phyloP scores from a whole-genome alignment of 1,140 invertebrate genomes.

The Micrasema minimum region DNA sequence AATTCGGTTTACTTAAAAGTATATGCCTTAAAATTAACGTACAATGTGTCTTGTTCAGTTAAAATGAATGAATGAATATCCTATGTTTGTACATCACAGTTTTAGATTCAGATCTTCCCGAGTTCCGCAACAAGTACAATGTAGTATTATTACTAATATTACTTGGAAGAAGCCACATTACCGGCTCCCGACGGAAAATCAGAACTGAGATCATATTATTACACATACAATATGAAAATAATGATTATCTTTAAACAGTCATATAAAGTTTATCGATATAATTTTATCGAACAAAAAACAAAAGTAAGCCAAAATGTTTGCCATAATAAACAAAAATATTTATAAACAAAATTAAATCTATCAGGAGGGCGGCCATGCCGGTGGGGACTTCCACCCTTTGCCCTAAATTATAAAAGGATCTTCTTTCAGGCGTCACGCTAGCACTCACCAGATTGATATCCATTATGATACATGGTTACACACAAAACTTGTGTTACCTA shows the following conservation, averaged over 20 bases:
- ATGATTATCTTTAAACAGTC: conserved; percentile 44
- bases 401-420: conserved; percentile 28
- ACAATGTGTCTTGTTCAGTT: conserved; percentile 47
- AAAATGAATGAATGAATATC: conserved; percentile 50
- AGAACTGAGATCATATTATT: conserved; percentile 52
- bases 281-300: conserved; percentile 33
- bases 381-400: conserved; percentile 6
- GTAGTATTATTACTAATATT: conserved; percentile 29
- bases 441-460: conserved; percentile 26
- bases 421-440: conserved; percentile 2
- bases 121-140: conserved; percentile 44
- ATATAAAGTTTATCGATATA: conserved; percentile 45
- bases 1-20: conserved; percentile 49
- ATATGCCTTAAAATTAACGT: conserved; percentile 50
- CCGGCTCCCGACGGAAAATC: conserved; percentile 45
- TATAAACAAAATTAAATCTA: conserved; percentile 41
- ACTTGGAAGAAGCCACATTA: conserved; percentile 1
- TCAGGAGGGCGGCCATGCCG: conserved; percentile 16
- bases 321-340: conserved; percentile 32
- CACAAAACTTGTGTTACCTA: not conserved
- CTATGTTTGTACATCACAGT: conserved; percentile 53
- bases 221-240: conserved; percentile 49
- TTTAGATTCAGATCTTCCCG: conserved; percentile 52
- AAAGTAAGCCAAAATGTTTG: conserved; percentile 36
- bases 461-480: not conserved